A percentile compares a stretch with the other conserved stretches of the same genome.
These are phyloP conservation scores for Chalcosyrphus nemorum DNA, from an alignment of 2,888 invertebrate species.

Conservation along the genomic window DNA sequence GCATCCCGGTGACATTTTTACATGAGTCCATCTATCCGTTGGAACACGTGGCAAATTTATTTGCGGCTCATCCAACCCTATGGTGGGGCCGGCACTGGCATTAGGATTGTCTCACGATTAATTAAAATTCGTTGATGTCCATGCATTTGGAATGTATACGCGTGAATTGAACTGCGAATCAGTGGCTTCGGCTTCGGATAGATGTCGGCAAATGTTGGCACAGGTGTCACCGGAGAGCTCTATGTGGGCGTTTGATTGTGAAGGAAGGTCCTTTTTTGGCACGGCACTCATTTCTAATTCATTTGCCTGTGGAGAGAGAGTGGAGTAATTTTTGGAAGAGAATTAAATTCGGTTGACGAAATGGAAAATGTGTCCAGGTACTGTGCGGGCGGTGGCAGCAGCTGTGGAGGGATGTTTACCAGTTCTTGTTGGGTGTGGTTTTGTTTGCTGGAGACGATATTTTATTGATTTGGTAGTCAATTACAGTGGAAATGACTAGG, in stretches of 20 bases:
- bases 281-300: background rate
- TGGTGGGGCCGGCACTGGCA: background rate
- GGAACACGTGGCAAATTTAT: constrained; percentile 28
- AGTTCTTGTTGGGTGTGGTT: background rate
- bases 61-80: background rate
- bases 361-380: background rate
- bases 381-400: background rate
- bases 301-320: constrained; percentile 4
- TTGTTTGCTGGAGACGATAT: background rate
- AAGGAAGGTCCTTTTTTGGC: background rate
- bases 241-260: background rate
- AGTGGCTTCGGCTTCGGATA: background rate
- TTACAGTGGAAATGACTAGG: background rate
- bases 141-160: constrained; percentile 11
- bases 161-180: constrained; percentile 6
- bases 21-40: background rate
- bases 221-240: constrained; percentile 10
- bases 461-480: constrained; percentile 32
- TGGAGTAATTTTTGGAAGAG: background rate
- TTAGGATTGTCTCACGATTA: constrained; percentile 26
- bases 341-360: background rate
- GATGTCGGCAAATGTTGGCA: constrained; percentile 30
- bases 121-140: constrained; percentile 43
- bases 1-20: constrained; percentile 24
- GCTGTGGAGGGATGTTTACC: background rate